Evolutionary conservation across 1,140 invertebrate genomes (phyloP), one percentile per base, ranked within the genome.

Genomic region (Sycobia sp.): DNA sequence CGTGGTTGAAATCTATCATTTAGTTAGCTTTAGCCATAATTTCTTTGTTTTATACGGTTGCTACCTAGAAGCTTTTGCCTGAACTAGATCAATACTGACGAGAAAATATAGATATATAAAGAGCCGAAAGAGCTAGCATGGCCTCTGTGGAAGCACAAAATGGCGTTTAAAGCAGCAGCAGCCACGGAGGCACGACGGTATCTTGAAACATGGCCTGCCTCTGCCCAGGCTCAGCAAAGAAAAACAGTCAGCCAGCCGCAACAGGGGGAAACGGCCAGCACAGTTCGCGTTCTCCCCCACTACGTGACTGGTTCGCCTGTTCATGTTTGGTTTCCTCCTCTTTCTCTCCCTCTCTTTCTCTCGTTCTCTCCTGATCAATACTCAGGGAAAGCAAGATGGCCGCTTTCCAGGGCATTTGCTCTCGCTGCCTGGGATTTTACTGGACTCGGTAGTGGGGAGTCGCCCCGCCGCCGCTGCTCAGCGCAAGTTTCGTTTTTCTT

Each of bases 351-450:
- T n/a, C n/a, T 51, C 67, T 59, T 54, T 32, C 34, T 22, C 39
- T 54, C 50, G 34, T 9, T 32, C 32, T 67, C 67, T 66, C 69
- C 54, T 76, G 77, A 81, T 80, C 79, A 79, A 81, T 81, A 82
- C 76, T 76, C 76, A 75, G 76, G 80, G 76, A 81, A 81, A 80
- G 76, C 80, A 82, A 82, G 70, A 82, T 82, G 80, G 80, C 58
- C 38, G 58, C 78, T 61, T 80, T 80, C 77, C 77, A 80, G 78
- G 77, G 78, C 76, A 73, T 68, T 39, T 25, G 68, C 69, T 74
- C 38, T 49, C 27, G 29, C 18, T 62, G 46, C 76, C 76, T 77
- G 75, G 77, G 73, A 77, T 76, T 77, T 74, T 73, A 74, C 68
- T 69, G 66, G 74, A 66, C 61, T 61, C 55, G 65, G 53, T 54